Evolutionary conservation across 1,140 invertebrate species (phyloP).

Genomic region (Drosophila carrolli): DNA sequence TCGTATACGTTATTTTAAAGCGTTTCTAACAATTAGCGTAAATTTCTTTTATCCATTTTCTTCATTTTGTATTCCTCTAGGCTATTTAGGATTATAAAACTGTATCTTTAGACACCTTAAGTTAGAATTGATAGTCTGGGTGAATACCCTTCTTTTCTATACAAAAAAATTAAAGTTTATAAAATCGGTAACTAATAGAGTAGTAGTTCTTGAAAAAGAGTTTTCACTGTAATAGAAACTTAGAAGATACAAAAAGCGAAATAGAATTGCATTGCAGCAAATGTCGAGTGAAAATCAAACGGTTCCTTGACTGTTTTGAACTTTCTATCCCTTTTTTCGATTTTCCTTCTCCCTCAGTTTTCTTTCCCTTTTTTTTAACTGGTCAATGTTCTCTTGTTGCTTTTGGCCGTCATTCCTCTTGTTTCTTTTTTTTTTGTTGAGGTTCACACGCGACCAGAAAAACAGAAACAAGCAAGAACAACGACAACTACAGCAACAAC

Average conservation of each 20-base stretch:
- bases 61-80: too few species aligned
- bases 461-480: slow-evolving; percentile 23
- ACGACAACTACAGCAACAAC: slow-evolving; percentile 12
- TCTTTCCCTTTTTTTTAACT: slow-evolving; percentile 44
- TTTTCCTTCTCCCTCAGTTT: slow-evolving; percentile 1
- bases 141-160: too few species aligned
- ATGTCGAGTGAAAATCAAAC: slow-evolving; percentile 15
- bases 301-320: slow-evolving; percentile 4
- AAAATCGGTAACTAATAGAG: too few species aligned
- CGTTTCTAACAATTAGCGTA: neutral
- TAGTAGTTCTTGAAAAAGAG: neutral
- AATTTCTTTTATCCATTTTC: too few species aligned
- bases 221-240: slow-evolving; percentile 30
- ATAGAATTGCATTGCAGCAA: slow-evolving; percentile 1
- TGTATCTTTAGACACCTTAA: too few species aligned
- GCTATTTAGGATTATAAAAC: too few species aligned
- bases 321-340: neutral
- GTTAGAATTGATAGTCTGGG: too few species aligned
- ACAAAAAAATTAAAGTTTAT: too few species aligned
- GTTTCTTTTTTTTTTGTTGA: slow-evolving; percentile 16
- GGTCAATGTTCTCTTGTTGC: slow-evolving; percentile 39
- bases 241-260: neutral
- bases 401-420: slow-evolving; percentile 42
- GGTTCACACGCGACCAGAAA: slow-evolving; percentile 46
- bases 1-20: slow-evolving; percentile 2